Conservation (phyloP, 2,888 invertebrate species). For the Drosophila affinis region DNA sequence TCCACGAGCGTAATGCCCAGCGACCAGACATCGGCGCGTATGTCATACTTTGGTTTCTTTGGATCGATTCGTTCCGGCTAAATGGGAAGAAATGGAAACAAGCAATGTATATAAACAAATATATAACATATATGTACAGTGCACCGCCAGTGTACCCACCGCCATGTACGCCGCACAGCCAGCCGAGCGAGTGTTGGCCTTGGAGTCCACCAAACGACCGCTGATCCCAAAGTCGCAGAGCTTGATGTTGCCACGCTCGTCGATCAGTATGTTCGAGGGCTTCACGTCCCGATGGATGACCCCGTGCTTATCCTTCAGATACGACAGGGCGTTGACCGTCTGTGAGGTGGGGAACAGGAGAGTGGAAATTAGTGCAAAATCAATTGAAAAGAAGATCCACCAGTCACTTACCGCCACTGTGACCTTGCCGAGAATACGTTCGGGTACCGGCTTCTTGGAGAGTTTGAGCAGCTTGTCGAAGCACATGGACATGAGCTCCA, state of each 20-base stretch:
- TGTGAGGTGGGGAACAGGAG: constrained; percentile 81
- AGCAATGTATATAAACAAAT: not conserved
- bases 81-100: constrained; percentile 37
- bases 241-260: constrained; percentile 97
- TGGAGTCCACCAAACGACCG: constrained; percentile 98
- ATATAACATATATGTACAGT: not conserved
- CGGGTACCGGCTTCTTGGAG: constrained; percentile 95
- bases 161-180: constrained; percentile 99
- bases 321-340: constrained; percentile 98
- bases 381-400: not conserved
- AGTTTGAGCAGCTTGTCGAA: constrained; percentile 97
- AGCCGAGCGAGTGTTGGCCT: constrained; percentile 97
- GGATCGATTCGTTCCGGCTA: constrained; percentile 99
- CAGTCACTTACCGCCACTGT: constrained; percentile 92
- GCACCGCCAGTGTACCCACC: constrained; percentile 86
- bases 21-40: constrained; percentile 99
- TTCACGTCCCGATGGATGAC: constrained; percentile 99
- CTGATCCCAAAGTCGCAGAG: constrained; percentile 99
- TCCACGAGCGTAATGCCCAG: constrained; percentile 98
- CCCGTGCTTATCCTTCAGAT: constrained; percentile 98
- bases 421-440: constrained; percentile 97
- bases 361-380: constrained; percentile 20
- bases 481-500: constrained; percentile 99
- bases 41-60: constrained; percentile 97
- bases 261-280: constrained; percentile 98